Percentiles rank a stretch among this genome's conserved stretches.
Conservation (phyloP, 2,888 invertebrate species). For the Cartodere bifasciata region DNA sequence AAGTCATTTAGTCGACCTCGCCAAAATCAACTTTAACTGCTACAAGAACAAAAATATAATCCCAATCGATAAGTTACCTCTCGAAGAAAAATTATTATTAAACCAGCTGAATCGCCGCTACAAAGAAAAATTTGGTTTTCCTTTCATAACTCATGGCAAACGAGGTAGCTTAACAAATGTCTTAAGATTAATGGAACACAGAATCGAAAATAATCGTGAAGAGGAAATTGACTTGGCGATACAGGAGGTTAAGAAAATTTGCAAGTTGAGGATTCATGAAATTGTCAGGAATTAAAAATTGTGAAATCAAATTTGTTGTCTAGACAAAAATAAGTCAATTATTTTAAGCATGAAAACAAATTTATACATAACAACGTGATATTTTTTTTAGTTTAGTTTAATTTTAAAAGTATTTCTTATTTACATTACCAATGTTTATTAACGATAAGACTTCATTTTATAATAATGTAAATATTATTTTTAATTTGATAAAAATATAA, state of each 20-base stretch:
- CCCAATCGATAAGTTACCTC: slow-evolving; percentile 40
- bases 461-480: too few relatives aligned
- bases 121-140: slow-evolving; percentile 51
- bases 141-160: slow-evolving; percentile 54
- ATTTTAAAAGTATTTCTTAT: too few relatives aligned
- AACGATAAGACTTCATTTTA: too few relatives aligned
- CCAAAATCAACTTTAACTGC: slow-evolving; percentile 46
- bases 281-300: slow-evolving; percentile 15
- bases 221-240: slow-evolving; percentile 45
- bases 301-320: too few relatives aligned
- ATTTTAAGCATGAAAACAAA: too few relatives aligned
- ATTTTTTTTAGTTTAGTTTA: too few relatives aligned
- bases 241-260: slow-evolving; percentile 57
- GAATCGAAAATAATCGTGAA: slow-evolving; percentile 41
- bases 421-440: too few relatives aligned
- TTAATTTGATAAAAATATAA: too few relatives aligned
- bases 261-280: slow-evolving; percentile 40
- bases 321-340: too few relatives aligned
- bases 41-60: slow-evolving; percentile 43
- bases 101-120: slow-evolving; percentile 43
- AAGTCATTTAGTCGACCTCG: slow-evolving; percentile 41
- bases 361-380: too few relatives aligned
- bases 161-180: slow-evolving; percentile 49
- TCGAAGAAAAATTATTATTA: slow-evolving; percentile 40
- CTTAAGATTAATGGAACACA: slow-evolving; percentile 40